A percentile compares a stretch with the other conserved stretches of the same genome.
Evolutionary conservation across 1,140 invertebrate genomes (phyloP).

Genomic region (Plutomurus gul): DNA sequence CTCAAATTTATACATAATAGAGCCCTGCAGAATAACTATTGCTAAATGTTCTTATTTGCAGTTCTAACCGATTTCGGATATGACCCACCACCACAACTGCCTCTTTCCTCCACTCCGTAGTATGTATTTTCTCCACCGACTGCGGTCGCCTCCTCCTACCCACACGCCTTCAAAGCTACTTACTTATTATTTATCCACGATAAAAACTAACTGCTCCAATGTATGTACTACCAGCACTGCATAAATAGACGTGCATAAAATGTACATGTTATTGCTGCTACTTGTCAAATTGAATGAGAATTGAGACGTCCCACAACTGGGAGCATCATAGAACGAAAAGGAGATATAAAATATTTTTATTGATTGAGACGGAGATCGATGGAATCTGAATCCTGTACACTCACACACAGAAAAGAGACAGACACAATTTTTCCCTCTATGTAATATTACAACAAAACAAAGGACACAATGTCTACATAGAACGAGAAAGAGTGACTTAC

Average conservation of each 20-base stretch:
- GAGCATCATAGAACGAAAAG: not conserved
- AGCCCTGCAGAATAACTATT: not conserved
- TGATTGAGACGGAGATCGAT: conserved; percentile 14
- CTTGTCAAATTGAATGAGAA: not conserved
- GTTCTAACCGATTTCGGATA: too few species aligned
- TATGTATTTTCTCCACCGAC: too few species aligned
- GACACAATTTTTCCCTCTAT: not conserved
- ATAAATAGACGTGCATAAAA: not conserved
- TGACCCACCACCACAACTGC: too few species aligned
- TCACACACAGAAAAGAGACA: not conserved
- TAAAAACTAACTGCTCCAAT: too few species aligned
- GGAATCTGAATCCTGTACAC: not conserved
- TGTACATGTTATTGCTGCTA: not conserved
- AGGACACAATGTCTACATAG: too few species aligned
- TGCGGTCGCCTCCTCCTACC: too few species aligned
- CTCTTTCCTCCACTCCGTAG: too few species aligned
- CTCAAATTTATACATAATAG: conserved; percentile 9
- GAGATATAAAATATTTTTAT: conserved; percentile 10
- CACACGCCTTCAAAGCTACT: too few species aligned
- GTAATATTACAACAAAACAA: too few species aligned
- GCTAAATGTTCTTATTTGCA: too few species aligned
- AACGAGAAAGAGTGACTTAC: too few species aligned
- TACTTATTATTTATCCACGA: too few species aligned
- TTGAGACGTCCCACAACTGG: not conserved
- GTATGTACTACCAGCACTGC: not conserved